Evolutionary conservation across 2,113 vertebrate genomes (phyloP).

Genomic region (Chionomys nivalis): DNA sequence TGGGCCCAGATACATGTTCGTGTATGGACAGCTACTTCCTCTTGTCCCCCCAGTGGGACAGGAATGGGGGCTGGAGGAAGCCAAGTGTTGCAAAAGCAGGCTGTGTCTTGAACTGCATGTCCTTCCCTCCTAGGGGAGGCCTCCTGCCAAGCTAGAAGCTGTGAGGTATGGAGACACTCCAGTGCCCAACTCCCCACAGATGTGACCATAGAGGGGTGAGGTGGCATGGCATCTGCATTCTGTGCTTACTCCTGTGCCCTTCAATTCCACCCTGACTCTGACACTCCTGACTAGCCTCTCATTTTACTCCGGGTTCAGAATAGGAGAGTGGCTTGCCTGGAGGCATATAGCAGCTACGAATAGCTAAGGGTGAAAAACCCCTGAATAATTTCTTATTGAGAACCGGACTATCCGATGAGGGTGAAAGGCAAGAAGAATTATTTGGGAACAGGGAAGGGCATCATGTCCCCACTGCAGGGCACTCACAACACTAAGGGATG

Average conservation of each 20-base stretch:
- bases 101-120: background rate
- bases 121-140: background rate
- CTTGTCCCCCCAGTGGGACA: slow-evolving; percentile 24
- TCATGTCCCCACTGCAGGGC: background rate
- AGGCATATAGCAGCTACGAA: background rate
- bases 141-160: slow-evolving; percentile 31
- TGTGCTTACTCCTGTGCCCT: background rate
- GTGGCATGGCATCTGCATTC: background rate
- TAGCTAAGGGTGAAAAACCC: background rate
- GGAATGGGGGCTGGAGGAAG: slow-evolving; percentile 32
- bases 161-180: slow-evolving; percentile 39
- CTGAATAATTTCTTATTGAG: background rate
- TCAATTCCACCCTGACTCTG: background rate
- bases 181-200: slow-evolving; percentile 39
- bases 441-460: background rate
- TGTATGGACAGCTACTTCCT: background rate
- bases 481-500: background rate
- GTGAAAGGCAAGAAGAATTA: slow-evolving; percentile 7
- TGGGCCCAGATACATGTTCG: background rate
- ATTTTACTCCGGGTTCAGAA: slow-evolving; percentile 11
- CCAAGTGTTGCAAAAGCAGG: slow-evolving; percentile 39
- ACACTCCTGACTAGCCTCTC: background rate
- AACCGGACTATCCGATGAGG: background rate
- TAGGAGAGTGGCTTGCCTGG: background rate
- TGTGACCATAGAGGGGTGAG: background rate